phyloP scores from a whole-genome alignment of 2,888 invertebrate genomes.

The Drosophila greeni region DNA sequence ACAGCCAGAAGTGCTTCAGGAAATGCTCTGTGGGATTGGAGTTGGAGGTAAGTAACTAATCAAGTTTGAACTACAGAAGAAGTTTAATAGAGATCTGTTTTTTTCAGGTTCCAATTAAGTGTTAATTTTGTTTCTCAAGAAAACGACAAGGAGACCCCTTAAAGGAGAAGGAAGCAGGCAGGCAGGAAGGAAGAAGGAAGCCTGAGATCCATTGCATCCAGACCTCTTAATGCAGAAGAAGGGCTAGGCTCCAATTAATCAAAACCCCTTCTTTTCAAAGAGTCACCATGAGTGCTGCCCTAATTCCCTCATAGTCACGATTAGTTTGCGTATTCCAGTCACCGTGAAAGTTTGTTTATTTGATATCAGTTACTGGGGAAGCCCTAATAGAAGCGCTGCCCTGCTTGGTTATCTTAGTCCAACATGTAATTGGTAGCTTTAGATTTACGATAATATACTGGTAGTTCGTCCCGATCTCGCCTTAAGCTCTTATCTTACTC shows the following conservation, averaged over 20 bases:
- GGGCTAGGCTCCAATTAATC: not conserved
- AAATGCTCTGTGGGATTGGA: not conserved
- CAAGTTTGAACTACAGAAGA: not conserved
- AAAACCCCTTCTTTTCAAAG: no score
- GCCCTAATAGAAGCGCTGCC: not conserved
- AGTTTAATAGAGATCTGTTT: no score
- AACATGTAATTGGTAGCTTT: not conserved
- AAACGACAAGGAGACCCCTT: not conserved
- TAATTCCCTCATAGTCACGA: not conserved
- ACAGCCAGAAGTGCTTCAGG: not conserved
- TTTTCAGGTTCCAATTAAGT: no score
- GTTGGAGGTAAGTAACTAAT: not conserved
- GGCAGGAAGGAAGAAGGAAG: no score
- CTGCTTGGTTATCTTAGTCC: not conserved
- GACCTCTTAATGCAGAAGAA: no score
- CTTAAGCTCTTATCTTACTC: not conserved
- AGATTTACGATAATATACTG: not conserved
- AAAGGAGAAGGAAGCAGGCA: no score
- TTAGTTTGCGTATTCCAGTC: not conserved
- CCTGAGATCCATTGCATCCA: no score
- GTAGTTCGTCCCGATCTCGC: not conserved
- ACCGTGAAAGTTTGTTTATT: not conserved
- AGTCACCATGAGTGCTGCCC: not conserved
- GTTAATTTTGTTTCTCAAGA: no score
- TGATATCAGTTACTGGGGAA: not conserved